phyloP scores from a whole-genome alignment of 2,113 vertebrate genomes.

The Dicaeum eximium region DNA sequence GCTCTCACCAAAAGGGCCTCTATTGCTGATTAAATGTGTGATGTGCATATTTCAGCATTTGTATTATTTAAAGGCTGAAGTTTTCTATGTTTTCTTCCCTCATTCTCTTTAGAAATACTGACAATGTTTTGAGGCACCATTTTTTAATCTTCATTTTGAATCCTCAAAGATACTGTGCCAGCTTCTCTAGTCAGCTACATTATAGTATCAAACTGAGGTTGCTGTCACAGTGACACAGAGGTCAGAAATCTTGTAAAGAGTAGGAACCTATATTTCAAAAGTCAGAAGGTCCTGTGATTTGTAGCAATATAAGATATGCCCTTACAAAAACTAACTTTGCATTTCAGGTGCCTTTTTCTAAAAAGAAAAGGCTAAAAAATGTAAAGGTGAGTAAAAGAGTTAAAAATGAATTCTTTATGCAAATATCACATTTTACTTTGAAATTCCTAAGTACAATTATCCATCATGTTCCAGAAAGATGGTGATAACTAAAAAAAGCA shows the following conservation, averaged over 20 bases:
- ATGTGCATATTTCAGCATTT: constrained; percentile 18
- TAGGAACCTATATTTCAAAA: constrained; percentile 7
- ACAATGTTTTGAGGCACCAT: not conserved
- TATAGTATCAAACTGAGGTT: constrained; percentile 19
- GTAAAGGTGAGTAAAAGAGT: constrained; percentile 52
- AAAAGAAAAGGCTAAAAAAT: not conserved
- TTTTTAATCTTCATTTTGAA: not conserved
- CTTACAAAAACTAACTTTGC: not conserved
- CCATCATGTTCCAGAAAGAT: constrained; percentile 50
- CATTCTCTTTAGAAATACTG: not conserved
- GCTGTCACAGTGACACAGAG: not conserved
- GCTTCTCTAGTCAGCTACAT: not conserved
- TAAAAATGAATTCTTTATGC: constrained; percentile 59
- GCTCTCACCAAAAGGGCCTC: not conserved
- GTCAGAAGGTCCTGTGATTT: constrained; percentile 18
- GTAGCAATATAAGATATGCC: not conserved
- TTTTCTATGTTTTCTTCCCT: not conserved
- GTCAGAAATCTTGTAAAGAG: not conserved
- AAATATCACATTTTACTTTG: constrained; percentile 72
- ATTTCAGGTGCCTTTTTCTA: constrained; percentile 1
- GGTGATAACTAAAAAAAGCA: constrained; percentile 52
- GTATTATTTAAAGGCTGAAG: not conserved
- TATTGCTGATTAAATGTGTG: constrained; percentile 47
- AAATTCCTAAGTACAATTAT: constrained; percentile 66
- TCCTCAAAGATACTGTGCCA: not conserved